A percentile compares a stretch with the other conserved stretches of the same genome.
Evolutionary conservation across 2,797 vertebrate species (phyloP).

Genomic region (Etheostoma perlongum): DNA sequence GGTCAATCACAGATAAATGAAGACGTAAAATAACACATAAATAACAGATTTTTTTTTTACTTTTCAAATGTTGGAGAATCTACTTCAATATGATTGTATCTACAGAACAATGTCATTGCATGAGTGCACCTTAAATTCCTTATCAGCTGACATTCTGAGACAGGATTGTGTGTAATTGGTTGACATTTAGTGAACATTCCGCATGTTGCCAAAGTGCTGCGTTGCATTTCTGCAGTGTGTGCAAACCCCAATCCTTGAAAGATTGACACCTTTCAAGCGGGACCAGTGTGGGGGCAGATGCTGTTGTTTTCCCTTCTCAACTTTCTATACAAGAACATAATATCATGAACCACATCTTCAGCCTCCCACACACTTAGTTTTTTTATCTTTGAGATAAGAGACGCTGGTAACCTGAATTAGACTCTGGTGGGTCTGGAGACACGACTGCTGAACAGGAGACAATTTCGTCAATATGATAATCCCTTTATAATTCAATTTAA

Average conservation of each 20-base stretch:
- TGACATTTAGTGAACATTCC: slow-evolving; percentile 67
- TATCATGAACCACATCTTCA: slow-evolving; percentile 93
- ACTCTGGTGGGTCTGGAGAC: slow-evolving; percentile 52
- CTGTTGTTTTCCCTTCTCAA: slow-evolving; percentile 70
- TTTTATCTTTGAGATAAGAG: slow-evolving; percentile 86
- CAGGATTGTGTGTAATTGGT: slow-evolving; percentile 29
- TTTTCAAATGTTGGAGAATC: neutral
- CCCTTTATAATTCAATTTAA: neutral
- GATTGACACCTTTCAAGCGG: slow-evolving; percentile 74
- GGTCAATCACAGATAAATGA: neutral
- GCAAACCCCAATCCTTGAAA: slow-evolving; percentile 79
- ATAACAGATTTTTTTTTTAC: neutral
- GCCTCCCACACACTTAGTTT: slow-evolving; percentile 89
- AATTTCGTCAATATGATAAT: slow-evolving; percentile 34
- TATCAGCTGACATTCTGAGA: slow-evolving; percentile 43
- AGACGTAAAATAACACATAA: neutral
- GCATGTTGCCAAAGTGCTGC: slow-evolving; percentile 49
- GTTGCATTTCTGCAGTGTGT: slow-evolving; percentile 70
- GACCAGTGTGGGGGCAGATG: slow-evolving; percentile 77
- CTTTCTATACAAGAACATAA: slow-evolving; percentile 88
- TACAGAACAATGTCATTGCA: neutral
- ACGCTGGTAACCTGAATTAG: slow-evolving; percentile 78
- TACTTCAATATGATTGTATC: neutral
- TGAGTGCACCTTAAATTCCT: slow-evolving; percentile 4
- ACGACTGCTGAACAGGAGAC: slow-evolving; percentile 42